Evolutionary conservation across 1,140 invertebrate species (phyloP).

Genomic region (Drosophila orena): DNA sequence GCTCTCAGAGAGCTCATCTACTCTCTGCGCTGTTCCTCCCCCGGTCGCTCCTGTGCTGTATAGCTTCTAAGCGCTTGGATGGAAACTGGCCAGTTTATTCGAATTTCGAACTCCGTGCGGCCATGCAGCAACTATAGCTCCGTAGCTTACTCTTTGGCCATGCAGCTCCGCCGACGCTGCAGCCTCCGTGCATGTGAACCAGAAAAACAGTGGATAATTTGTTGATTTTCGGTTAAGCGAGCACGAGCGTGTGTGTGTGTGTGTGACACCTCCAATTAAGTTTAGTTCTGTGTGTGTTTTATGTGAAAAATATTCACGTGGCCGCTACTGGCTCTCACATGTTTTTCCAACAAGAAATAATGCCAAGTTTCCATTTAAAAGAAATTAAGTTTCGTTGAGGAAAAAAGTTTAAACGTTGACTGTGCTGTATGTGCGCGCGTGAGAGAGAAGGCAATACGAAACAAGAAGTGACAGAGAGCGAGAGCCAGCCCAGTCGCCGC

Average conservation of each 20-base stretch:
- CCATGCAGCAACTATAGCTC: conserved; percentile 13
- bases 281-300: conserved; percentile 5
- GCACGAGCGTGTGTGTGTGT: conserved; percentile 2
- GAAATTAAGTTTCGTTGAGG: conserved; percentile 68
- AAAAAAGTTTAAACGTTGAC: conserved; percentile 55
- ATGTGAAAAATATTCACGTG: conserved; percentile 48
- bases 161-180: conserved; percentile 57
- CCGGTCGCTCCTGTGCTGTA: conserved; percentile 6
- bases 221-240: conserved; percentile 19
- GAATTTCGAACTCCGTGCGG: conserved; percentile 45
- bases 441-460: conserved; percentile 23
- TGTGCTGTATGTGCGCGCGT: conserved; percentile 10
- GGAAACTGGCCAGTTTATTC: conserved; percentile 12
- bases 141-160: conserved; percentile 27
- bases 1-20: conserved; percentile 13
- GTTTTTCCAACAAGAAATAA: conserved; percentile 46
- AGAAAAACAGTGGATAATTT: conserved; percentile 29
- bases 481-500: conserved; percentile 66
- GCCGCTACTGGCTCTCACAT: conserved; percentile 41
- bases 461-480: conserved; percentile 58
- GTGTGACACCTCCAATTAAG: conserved; percentile 1
- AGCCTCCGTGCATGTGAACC: conserved; percentile 51
- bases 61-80: conserved; percentile 6
- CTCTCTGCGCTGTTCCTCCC: conserved; percentile 4
- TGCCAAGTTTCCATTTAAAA: conserved; percentile 64